Conservation (phyloP, 2,797 vertebrate genomes). For the Oreortyx pictus region DNA sequence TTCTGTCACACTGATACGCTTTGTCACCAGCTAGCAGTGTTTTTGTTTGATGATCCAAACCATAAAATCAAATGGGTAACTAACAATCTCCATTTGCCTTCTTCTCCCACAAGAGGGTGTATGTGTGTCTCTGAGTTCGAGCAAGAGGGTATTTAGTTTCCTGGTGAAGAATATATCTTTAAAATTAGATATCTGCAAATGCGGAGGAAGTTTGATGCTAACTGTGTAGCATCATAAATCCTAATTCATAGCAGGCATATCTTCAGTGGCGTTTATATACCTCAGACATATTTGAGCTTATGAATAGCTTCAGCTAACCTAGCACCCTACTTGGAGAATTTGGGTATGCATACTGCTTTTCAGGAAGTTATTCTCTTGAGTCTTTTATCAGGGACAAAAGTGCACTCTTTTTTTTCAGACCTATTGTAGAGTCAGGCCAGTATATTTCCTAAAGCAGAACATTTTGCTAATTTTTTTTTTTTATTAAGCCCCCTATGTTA, state of each 20-base stretch:
- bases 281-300: not conserved
- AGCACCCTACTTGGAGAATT: not conserved
- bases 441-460: not conserved
- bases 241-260: not conserved
- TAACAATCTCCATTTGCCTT: not conserved
- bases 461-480: not conserved
- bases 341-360: not conserved
- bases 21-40: no score
- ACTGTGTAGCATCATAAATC: not conserved
- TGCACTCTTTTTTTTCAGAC: not conserved
- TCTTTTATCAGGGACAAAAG: not conserved
- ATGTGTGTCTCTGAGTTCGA: not conserved
- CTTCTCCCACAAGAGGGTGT: slow-evolving; percentile 60
- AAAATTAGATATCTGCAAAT: not conserved
- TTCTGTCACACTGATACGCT: not conserved
- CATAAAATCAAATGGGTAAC: not conserved
- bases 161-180: not conserved
- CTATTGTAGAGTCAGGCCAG: not conserved
- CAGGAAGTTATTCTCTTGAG: not conserved
- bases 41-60: not conserved
- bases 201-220: fast-evolving
- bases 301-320: not conserved
- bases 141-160: not conserved
- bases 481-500: not conserved
- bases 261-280: not conserved